Base-by-base conservation (phyloP, 2,113 vertebrate species). In the Antechinus stuartii region DNA sequence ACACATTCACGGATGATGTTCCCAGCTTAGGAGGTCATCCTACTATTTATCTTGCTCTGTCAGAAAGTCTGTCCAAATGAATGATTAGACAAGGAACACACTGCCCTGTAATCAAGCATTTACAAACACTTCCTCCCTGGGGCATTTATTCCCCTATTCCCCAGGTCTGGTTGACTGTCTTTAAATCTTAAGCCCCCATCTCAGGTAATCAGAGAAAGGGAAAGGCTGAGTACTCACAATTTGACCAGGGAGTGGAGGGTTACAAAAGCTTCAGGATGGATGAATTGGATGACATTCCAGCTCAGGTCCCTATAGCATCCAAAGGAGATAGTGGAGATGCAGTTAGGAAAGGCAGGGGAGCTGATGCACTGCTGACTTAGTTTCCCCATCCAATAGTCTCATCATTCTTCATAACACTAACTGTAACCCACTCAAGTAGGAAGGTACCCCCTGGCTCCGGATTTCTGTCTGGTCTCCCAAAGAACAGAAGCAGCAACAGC, bases 261-360 rank as follows among this genome's bases (percentile, higher is more conserved):
- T 25, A 96, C 96, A 55, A 99, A 99, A 92, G 99, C 99, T 90
- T 99, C 99, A 0, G 99, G 98, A 96, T 99, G 99, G 94, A 99
- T 99, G 95, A 98, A 98, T 56, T 98, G 98, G 57, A 99, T 99
- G 95, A 90, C 94, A 91, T 99, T 99, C 99, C 99, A 99, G 93
- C 99, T 99, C 54, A 99, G 98, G 97, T 99, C 99, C 89, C 99
- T 99, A 97, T 0, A 94, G 98, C 46, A 89, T 68, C 3, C 16
- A 27, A 55, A 55, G 53, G 90, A 42, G 55, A 46, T 30, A 22
- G 23, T 25, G n/a, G 54, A 42, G 0, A 0, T 1, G 35, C 19
- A 90, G 50, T 10, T 55, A 49, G n/a, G 61, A 84, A 84, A 84
- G 68, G 5, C 1, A 84, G 42, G 22, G n/a, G 42, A 8, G n/a